Percentiles rank a stretch among this genome's conserved stretches.
Evolutionary conservation across 2,888 invertebrate genomes (phyloP).

Genomic region (Drosophila helvetica): DNA sequence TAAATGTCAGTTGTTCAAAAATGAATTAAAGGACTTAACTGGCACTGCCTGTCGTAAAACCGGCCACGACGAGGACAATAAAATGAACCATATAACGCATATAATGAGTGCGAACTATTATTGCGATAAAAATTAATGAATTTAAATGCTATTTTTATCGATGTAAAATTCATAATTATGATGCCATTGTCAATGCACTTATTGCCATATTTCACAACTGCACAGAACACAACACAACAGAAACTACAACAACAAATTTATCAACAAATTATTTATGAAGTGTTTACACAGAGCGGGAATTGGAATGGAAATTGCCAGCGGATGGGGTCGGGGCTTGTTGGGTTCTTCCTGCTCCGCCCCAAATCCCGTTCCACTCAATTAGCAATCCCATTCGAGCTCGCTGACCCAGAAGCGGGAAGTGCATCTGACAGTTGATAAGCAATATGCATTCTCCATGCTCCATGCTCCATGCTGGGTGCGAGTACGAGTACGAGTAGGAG

Average conservation of each 20-base stretch:
- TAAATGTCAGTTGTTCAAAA: constrained; percentile 66
- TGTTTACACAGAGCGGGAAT: constrained; percentile 47
- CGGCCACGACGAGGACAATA: constrained; percentile 50
- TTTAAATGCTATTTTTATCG: constrained; percentile 72
- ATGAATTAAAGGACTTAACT: constrained; percentile 59
- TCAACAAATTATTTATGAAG: constrained; percentile 67
- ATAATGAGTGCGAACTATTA: constrained; percentile 51
- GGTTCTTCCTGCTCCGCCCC: constrained; percentile 22
- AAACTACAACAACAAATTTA: constrained; percentile 31
- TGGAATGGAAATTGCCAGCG: constrained; percentile 9
- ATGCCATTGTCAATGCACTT: constrained; percentile 61
- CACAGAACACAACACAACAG: constrained; percentile 15
- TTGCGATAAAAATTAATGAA: constrained; percentile 59
- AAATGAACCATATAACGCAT: constrained; percentile 57
- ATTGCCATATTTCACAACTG: constrained; percentile 42
- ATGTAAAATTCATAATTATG: constrained; percentile 73
- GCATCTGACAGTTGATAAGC: constrained; percentile 59
- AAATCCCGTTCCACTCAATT: constrained; percentile 48
- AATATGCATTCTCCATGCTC: constrained; percentile 16
- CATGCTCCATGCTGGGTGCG: background rate
- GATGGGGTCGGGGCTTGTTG: background rate
- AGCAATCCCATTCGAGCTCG: constrained; percentile 43
- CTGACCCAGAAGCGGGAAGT: constrained; percentile 39
- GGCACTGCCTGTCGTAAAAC: constrained; percentile 7
- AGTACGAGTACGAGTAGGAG: background rate